Conservation (phyloP, 2,888 invertebrate genomes). For the Drosophila percnosoma region DNA sequence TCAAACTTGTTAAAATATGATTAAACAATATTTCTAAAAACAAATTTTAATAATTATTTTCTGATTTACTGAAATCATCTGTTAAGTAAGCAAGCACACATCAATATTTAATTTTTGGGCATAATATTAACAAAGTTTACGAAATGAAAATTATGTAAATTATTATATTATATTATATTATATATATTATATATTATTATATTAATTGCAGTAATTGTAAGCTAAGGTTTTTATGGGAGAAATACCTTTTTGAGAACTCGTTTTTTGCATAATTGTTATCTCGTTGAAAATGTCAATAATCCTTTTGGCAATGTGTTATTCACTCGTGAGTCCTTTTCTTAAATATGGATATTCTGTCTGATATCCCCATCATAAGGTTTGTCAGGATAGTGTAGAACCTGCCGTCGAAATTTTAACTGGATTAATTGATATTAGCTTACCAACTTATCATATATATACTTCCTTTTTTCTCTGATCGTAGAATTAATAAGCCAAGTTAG, state of each 20-base stretch:
- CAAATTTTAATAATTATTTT: background rate
- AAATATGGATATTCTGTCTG: background rate
- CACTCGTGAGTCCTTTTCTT: background rate
- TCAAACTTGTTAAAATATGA: no score
- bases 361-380: background rate
- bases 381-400: background rate
- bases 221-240: background rate
- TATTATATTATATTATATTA: no score
- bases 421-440: background rate
- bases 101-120: no score
- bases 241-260: background rate
- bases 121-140: no score
- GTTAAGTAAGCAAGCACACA: no score
- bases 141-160: background rate
- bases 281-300: background rate
- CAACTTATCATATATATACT: background rate
- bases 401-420: background rate
- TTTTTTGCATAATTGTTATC: background rate
- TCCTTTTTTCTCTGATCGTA: background rate
- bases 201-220: background rate
- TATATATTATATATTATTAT: no score
- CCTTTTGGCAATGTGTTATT: background rate
- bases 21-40: no score
- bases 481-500: background rate
- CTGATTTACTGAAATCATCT: background rate